Evolutionary conservation across 2,113 vertebrate genomes (phyloP).

Genomic region (Epinephelus cyanopodus): DNA sequence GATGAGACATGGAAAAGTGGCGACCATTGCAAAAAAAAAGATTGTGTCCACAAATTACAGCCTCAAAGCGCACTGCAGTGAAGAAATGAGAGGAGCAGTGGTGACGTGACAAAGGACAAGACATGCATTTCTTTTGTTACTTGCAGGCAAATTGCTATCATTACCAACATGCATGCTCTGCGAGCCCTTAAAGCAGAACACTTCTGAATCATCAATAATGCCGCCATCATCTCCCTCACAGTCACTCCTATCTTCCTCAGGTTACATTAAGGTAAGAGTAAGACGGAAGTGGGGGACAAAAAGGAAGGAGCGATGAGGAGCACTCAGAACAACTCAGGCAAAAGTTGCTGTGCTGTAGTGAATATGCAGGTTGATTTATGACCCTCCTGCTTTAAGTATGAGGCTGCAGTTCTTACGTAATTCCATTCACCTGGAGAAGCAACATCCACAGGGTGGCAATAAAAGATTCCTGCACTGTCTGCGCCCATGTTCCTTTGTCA

Average conservation of each 20-base stretch:
- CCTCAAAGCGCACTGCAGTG: conserved; percentile 10
- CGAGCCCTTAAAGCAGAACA: not conserved
- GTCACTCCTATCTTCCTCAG: conserved; percentile 25
- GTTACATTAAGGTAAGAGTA: conserved; percentile 28
- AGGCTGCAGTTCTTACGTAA: conserved; percentile 71
- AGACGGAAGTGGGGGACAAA: conserved; percentile 10
- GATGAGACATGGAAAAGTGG: conserved; percentile 43
- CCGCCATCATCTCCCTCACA: conserved; percentile 10
- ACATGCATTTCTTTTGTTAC: not conserved
- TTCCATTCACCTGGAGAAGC: conserved; percentile 48
- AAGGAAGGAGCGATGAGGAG: conserved; percentile 31
- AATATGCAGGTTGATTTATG: conserved; percentile 65
- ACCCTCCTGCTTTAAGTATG: conserved; percentile 56
- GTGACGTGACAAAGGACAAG: conserved; percentile 23
- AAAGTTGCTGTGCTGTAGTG: conserved; percentile 63
- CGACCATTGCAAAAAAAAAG: conserved; percentile 36
- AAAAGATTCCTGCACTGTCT: conserved; percentile 33
- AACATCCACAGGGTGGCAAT: conserved; percentile 18
- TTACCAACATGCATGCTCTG: conserved; percentile 34
- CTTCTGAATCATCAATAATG: conserved; percentile 31
- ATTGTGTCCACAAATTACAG: conserved; percentile 23
- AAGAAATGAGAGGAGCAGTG: conserved; percentile 19
- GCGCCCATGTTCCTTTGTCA: conserved; percentile 31
- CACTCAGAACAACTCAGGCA: conserved; percentile 41
- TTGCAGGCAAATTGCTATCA: conserved; percentile 46